These are phyloP conservation scores for Trichopoda pennipes DNA, from an alignment of 2,888 invertebrate species.

Conservation along the genomic window DNA sequence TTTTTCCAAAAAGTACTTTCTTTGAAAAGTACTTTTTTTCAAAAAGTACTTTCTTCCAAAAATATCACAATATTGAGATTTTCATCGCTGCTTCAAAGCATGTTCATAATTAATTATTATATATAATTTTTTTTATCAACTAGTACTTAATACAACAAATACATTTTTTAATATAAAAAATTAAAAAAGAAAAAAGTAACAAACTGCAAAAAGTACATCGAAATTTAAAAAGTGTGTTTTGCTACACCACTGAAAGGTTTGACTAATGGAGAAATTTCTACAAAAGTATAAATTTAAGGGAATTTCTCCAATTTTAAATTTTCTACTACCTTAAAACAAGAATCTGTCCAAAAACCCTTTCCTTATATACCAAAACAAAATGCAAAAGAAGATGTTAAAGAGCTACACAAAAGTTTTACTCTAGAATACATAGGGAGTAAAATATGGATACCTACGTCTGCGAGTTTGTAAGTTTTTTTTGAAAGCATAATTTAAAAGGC, in stretches of 20 bases:
- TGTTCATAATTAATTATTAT: conserved; percentile 44
- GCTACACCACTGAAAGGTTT: conserved; percentile 78
- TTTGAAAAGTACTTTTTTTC: too few species aligned
- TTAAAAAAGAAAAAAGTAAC: conserved; percentile 2
- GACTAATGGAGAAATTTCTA: conserved; percentile 70
- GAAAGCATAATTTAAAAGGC: conserved; percentile 11
- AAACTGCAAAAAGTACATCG: conserved; percentile 23
- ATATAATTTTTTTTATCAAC: conserved; percentile 12
- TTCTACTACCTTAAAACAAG: conserved; percentile 80
- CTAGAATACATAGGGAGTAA: not conserved
- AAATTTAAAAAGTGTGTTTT: conserved; percentile 74
- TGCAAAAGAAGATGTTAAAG: not conserved
- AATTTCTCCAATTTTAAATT: conserved; percentile 76
- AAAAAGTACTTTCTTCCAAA: too few species aligned
- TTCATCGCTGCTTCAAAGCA: conserved; percentile 37
- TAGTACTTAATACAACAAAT: conserved; percentile 45
- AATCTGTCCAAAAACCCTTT: conserved; percentile 78
- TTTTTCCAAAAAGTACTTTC: too few species aligned
- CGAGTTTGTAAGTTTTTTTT: conserved; percentile 38
- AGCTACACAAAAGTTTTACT: conserved; percentile 9
- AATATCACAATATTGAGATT: not conserved
- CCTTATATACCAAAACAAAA: not conserved
- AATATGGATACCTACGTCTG: conserved; percentile 19
- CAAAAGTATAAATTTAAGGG: conserved; percentile 45
- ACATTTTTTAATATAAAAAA: conserved; percentile 9